A percentile compares a stretch with the other conserved stretches of the same genome.
Conservation (phyloP, 1,140 invertebrate genomes). For the Chymomyza costata region DNA sequence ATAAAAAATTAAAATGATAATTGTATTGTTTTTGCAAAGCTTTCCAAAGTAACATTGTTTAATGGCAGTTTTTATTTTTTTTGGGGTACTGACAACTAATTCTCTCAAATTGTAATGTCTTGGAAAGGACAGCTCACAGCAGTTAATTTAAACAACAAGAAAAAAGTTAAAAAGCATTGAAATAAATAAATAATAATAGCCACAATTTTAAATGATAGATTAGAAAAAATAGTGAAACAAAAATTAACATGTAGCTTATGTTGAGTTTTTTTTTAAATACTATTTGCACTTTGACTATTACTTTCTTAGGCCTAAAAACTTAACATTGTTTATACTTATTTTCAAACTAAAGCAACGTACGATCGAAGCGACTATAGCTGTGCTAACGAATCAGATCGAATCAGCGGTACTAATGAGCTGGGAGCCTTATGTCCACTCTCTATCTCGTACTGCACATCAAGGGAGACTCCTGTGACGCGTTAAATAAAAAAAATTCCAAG, state of each 20-base stretch:
- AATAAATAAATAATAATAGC: no score
- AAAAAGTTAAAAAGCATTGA: no score
- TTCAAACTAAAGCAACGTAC: background rate
- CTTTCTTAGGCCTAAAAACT: background rate
- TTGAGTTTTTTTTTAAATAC: background rate
- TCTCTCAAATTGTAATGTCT: no score
- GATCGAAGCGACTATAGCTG: conserved; percentile 78
- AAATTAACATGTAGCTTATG: background rate
- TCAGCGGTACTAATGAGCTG: conserved; percentile 86
- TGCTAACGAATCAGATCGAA: conserved; percentile 84
- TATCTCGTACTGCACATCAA: conserved; percentile 87
- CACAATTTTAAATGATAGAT: no score
- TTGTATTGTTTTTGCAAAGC: background rate
- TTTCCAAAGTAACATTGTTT: no score
- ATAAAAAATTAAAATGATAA: background rate
- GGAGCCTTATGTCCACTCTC: conserved; percentile 84
- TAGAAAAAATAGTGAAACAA: no score
- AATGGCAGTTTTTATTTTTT: no score
- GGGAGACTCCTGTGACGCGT: conserved; percentile 78
- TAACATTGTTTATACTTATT: background rate
- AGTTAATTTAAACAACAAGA: no score
- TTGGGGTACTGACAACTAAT: no score
- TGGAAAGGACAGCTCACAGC: no score
- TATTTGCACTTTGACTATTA: background rate
- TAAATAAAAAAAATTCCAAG: background rate